A percentile compares a stretch with the other conserved stretches of the same genome.
Evolutionary conservation across 1,140 invertebrate species (phyloP).

Genomic region (Pectinophora gossypiella): DNA sequence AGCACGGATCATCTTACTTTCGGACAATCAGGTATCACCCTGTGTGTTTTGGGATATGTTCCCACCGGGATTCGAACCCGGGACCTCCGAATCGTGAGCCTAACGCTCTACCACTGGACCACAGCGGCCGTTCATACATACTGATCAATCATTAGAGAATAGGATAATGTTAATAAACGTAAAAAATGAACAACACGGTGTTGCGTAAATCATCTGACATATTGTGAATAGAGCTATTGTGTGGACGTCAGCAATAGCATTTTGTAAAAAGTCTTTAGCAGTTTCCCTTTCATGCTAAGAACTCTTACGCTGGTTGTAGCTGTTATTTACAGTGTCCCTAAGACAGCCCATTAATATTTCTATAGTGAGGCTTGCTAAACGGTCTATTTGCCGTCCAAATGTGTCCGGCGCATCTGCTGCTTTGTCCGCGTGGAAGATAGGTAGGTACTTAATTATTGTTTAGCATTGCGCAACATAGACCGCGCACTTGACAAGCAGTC

Average conservation of each 20-base stretch:
- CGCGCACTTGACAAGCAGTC: too few relatives aligned
- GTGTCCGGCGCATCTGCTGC: slow-evolving; percentile 5
- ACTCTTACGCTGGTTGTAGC: not conserved
- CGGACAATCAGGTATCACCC: too few relatives aligned
- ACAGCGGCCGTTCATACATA: too few relatives aligned
- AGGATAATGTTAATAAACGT: not conserved
- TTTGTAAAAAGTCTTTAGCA: not conserved
- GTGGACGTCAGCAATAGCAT: not conserved
- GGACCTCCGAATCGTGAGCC: too few relatives aligned
- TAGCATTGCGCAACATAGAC: too few relatives aligned
- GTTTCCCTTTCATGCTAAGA: not conserved
- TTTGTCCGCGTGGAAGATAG: slow-evolving; percentile 3
- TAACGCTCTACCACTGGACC: too few relatives aligned
- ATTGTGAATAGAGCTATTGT: not conserved
- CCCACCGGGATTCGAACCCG: too few relatives aligned
- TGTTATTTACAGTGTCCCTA: not conserved
- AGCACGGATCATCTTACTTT: too few relatives aligned
- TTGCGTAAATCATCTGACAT: not conserved
- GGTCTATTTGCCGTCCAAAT: slow-evolving; percentile 15
- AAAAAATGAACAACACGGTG: not conserved
- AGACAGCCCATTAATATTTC: slow-evolving; percentile 23
- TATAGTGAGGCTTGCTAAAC: slow-evolving; percentile 2
- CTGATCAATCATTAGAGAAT: too few relatives aligned
- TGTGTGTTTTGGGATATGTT: too few relatives aligned
- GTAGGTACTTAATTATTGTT: not conserved